Evolutionary conservation across 1,140 invertebrate species (phyloP), one percentile per base, ranked within the genome.

Genomic region (Scaptomyza hsui): DNA sequence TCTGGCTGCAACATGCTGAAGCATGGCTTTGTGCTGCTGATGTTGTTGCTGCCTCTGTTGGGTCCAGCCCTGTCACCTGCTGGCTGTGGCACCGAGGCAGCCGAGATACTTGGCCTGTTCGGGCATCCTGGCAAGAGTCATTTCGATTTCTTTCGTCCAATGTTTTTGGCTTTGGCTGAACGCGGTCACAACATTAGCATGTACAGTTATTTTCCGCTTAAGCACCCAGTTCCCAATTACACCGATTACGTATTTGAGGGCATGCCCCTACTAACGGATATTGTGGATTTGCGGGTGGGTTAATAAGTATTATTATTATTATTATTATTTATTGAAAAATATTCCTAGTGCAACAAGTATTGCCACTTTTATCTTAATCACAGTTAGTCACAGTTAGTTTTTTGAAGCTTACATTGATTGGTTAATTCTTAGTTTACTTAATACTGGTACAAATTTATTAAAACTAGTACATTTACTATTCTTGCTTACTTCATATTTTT

Each of bases 91-190:
- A 12, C 26, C 5, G 62, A 71, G 2, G 39, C 75, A 12, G 75
- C 75, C 1, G 69, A 89, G 29, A 83, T 96, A 60, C 90, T 96
- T 0, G 94, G 92, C 0, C 72, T 95, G 0, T 94, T 95, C 70
- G 92, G 93, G 0, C 93, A 95, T 85, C 92, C 92, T 0, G 94
- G 94, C 1, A 94, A 93, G 68, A 95, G 95, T 77, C 95, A 96
- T 67, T 95, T 95, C 60, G 92, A 93, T 68, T 93, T 95, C 5
- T 94, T 95, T 78, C 92, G 94, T n/a, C 94, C 94, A 0, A 86
- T 96, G 1, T 79, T 95, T 0, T 82, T 92, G 19, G 93, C 92
- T 39, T 77, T 96, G 24, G 93, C 93, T 0, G 79, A 89, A 10
- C 92, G 93, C 16, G 94, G 94, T 0, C 94, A 96, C 71, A 91